These are phyloP conservation scores for Megaceryle alcyon DNA, from an alignment of 2,797 vertebrate species.

Conservation along the genomic window DNA sequence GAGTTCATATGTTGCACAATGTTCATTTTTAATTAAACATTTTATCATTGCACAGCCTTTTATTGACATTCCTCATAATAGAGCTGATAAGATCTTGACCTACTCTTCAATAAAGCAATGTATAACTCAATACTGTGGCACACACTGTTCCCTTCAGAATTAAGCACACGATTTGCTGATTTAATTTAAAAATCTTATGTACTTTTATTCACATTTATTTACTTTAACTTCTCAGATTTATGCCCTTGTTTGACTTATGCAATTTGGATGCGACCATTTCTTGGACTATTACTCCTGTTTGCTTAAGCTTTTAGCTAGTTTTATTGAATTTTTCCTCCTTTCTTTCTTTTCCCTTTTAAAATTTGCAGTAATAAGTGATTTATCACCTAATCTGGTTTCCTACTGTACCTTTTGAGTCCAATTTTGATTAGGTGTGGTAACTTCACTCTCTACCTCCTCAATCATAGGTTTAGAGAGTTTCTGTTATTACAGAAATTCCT, in stretches of 20 bases:
- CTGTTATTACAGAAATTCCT: background rate
- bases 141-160: constrained; percentile 40
- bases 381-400: background rate
- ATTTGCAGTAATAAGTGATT: background rate
- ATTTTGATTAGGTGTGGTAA: background rate
- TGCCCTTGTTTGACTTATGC: background rate
- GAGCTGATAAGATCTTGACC: constrained; percentile 71
- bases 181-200: constrained; percentile 52
- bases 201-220: constrained; percentile 39
- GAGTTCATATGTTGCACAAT: constrained; percentile 56
- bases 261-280: background rate
- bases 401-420: background rate
- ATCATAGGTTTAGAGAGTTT: background rate
- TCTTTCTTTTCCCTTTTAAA: background rate
- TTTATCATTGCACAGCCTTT: constrained; percentile 52
- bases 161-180: constrained; percentile 56
- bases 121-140: constrained; percentile 66
- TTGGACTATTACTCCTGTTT: background rate
- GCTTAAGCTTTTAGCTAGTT: background rate
- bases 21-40: constrained; percentile 77
- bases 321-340: background rate
- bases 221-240: constrained; percentile 26
- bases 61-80: constrained; percentile 72
- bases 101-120: constrained; percentile 57
- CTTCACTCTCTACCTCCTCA: background rate